Base-by-base conservation (phyloP, 2,797 vertebrate genomes). In the Sandelia bainsii region DNA sequence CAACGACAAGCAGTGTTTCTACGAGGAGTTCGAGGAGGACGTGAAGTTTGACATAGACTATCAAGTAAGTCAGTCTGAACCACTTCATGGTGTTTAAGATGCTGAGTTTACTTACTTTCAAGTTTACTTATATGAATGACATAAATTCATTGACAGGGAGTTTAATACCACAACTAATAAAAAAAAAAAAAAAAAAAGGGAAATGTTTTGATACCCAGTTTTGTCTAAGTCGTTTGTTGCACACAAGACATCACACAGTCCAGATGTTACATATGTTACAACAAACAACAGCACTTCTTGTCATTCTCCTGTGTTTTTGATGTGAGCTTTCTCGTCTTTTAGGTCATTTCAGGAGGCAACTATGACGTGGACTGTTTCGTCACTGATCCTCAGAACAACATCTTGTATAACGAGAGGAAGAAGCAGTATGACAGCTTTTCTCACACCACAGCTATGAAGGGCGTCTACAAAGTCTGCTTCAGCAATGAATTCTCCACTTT, bases 401-500 rank as follows among this genome's bases (percentile, higher is more conserved):
- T 89, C 3, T 81, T 98, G 81, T 98, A 98, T 75, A 91, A 93
- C 49, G 96, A 96, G 80, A 93, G 91, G 73, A 96, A 95, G 92
- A 96, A 96, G 84, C 97, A 96, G 74, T 96, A 97, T 0, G 97
- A 96, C 93, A 96, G 94, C 84, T 96, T 97, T 91, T 92, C 93
- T 0, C 93, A 96, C 87, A 95, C 60, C 59, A 90, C 96, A 0
- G 58, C 93, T 0, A 68, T 91, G 89, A 82, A 89, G 54, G 97
- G 97, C 0, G 79, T 93, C 53, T 97, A 98, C 90, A 93, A 91
- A 67, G 94, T 97, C 73, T 98, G 97, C 92, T 98, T 98, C 79
- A 95, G 96, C 92, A 98, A 97, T 0, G 96, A 97, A 82, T 98
- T 98, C 86, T 98, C 97, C 73, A 96, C 96, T 1, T 97, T 97